Conservation (phyloP, 2,888 invertebrate genomes). For the Melieria crassipennis region DNA sequence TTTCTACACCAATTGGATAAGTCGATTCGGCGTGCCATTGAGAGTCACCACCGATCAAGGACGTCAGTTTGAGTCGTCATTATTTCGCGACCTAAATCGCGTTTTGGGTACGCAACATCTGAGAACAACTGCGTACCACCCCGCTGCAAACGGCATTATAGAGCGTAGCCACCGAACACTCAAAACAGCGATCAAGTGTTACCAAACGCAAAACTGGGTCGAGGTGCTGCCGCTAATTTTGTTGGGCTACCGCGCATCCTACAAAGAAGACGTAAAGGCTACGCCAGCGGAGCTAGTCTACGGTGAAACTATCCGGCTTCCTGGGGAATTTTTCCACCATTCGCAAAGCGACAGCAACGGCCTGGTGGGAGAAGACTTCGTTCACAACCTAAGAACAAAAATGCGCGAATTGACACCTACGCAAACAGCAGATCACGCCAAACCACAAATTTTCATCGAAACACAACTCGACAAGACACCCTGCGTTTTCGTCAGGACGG, state of each 20-base stretch:
- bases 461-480: too few species aligned
- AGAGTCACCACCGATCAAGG: constrained; percentile 24
- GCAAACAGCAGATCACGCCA: too few species aligned
- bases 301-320: not conserved
- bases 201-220: constrained; percentile 34
- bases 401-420: too few species aligned
- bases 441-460: too few species aligned
- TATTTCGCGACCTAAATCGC: constrained; percentile 42
- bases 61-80: constrained; percentile 26
- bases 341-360: too few species aligned
- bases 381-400: too few species aligned
- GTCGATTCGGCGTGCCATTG: constrained; percentile 1
- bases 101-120: constrained; percentile 36
- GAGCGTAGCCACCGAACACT: constrained; percentile 35
- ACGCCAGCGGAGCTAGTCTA: constrained; percentile 6
- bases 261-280: constrained; percentile 19
- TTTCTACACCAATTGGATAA: constrained; percentile 1
- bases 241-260: constrained; percentile 32
- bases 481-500: too few species aligned
- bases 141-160: constrained; percentile 33
- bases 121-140: constrained; percentile 35
- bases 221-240: constrained; percentile 34
- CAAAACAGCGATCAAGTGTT: constrained; percentile 31
- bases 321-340: not conserved
- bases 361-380: too few species aligned